Percentiles rank a stretch among this genome's conserved stretches.
These are phyloP conservation scores for Acropora yongei DNA, from an alignment of 64 coral and sea anemone genomes.

Conservation along the genomic window DNA sequence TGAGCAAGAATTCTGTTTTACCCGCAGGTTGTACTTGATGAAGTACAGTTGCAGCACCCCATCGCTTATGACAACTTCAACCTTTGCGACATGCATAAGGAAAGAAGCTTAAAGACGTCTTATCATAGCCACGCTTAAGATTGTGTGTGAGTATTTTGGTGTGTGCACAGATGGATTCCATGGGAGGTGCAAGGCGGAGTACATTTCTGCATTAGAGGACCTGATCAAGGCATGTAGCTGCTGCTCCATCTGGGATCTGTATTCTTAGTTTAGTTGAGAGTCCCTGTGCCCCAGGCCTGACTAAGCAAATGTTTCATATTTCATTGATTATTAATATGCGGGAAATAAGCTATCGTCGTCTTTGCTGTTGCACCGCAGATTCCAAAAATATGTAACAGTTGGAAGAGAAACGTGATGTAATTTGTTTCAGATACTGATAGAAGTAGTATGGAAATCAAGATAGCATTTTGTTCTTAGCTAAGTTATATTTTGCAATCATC, in stretches of 20 bases:
- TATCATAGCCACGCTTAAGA: conserved; percentile 41
- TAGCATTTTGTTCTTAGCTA: too few relatives aligned
- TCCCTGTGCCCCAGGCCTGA: neutral
- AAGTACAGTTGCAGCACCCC: conserved; percentile 37
- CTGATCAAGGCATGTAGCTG: conserved; percentile 30
- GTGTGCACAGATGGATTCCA: conserved; percentile 17
- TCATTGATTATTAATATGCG: too few relatives aligned
- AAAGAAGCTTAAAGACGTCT: neutral
- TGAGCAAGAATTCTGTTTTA: conserved; percentile 35
- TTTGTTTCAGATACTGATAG: neutral
- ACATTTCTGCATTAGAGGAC: conserved; percentile 9
- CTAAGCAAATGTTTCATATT: too few relatives aligned
- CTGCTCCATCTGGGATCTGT: neutral
- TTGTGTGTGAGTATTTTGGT: conserved; percentile 39
- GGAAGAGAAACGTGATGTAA: neutral
- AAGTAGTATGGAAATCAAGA: neutral
- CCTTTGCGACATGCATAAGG: conserved; percentile 34
- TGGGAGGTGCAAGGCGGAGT: conserved; percentile 33
- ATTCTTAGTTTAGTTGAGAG: neutral
- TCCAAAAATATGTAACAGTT: neutral
- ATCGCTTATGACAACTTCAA: conserved; percentile 39
- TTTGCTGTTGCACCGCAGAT: too few relatives aligned
- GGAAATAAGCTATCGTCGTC: neutral
- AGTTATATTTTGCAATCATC: too few relatives aligned
- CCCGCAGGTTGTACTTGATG: neutral